Evolutionary conservation across 2,797 vertebrate species (phyloP), one percentile per base, ranked within the genome.

Genomic region (Eremophila alpestris): DNA sequence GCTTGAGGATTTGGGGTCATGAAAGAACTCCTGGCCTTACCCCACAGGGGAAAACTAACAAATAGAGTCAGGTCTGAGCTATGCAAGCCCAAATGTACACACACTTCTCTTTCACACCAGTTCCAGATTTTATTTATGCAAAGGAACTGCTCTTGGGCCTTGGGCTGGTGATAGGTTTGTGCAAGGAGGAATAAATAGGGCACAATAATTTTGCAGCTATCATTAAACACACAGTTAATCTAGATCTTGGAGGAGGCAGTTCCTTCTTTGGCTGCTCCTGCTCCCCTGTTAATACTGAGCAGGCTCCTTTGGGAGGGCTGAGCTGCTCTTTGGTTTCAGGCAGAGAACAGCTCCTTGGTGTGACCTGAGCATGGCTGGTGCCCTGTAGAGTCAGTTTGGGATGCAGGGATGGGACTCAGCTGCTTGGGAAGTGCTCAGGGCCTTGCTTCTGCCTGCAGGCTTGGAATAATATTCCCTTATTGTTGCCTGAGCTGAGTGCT

Each of bases 31-130:
- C 49, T 60, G 60, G 13, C 58, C 27, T 82, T 18, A 81, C 6
- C 10, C 7, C 15, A 9, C 7, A 13, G 38, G 38, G 22, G 23
- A 34, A 21, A 52, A 10, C 2, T 12, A 43, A 36, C 22, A 88
- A 51, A 58, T 0, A 13, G 22, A 23, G 10, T 62, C 70, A 62
- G 40, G 16, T 55, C 34, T 82, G 63, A 55, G 60, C 45, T 21
- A 5, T 26, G n/a, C 45, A 36, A 51, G 13, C 34, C 20, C 45
- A 10, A 0, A 3, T 8, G 5, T 9, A 11, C 1, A 24, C 29
- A 48, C 32, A 19, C 27, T 22, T 32, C n/a, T 9, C 26, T 68
- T 52, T 68, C 65, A 69, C 49, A 32, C 14, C n/a, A 11, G 5
- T 87, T 78, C 68, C 75, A 43, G 10, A 13, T 56, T 68, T 46